Conservation (phyloP, 2,888 invertebrate species). For the Vandiemenella viatica region DNA sequence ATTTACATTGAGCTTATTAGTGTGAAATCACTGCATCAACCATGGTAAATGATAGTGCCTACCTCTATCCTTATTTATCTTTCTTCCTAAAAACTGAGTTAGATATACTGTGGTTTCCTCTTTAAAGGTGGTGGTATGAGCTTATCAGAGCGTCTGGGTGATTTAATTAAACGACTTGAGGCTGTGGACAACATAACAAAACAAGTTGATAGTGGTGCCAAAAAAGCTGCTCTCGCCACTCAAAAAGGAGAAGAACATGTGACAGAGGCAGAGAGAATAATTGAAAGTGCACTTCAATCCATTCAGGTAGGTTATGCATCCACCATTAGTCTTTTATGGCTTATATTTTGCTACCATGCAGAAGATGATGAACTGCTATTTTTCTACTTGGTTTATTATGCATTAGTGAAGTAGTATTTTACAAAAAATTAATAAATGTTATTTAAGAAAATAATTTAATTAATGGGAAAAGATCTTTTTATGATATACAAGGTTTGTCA, state of each 20-base stretch:
- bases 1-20: no score
- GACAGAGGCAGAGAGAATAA: conserved; percentile 44
- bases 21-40: no score
- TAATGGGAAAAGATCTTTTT: no score
- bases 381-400: no score
- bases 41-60: no score
- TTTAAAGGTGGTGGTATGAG: conserved; percentile 45
- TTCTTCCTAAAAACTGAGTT: no score
- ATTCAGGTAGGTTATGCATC: conserved; percentile 34
- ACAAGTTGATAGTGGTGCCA: conserved; percentile 39
- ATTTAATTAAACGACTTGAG: conserved; percentile 49
- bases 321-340: not conserved
- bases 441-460: not conserved
- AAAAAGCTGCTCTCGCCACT: conserved; percentile 36
- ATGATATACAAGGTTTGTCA: no score
- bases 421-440: not conserved
- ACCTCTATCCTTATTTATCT: no score
- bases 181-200: conserved; percentile 47
- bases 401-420: not conserved
- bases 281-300: conserved; percentile 48
- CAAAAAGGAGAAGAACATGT: conserved; percentile 45
- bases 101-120: no score
- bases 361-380: no score
- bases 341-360: no score
- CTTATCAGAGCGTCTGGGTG: conserved; percentile 54